These are phyloP conservation scores for Eonycteris spelaea DNA, from an alignment of 2,113 vertebrate species.

Conservation along the genomic window DNA sequence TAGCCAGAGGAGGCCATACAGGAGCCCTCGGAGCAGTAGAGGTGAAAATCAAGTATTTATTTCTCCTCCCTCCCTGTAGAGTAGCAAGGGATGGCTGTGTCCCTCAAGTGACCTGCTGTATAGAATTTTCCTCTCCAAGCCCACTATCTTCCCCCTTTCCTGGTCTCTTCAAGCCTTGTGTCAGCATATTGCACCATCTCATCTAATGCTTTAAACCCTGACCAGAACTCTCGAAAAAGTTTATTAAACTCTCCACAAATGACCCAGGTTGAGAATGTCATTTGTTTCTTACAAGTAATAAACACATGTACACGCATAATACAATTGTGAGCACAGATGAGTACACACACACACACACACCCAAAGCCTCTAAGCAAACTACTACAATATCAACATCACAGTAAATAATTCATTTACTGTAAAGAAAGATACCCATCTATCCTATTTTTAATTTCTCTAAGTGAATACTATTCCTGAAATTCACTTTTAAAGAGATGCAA, in stretches of 20 bases:
- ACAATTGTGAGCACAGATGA: no score
- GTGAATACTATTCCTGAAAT: background rate
- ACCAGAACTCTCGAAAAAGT: background rate
- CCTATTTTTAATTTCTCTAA: background rate
- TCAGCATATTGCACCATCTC: rapidly evolving
- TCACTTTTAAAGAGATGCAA: background rate
- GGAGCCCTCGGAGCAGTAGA: background rate
- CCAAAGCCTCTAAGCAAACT: background rate
- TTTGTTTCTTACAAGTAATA: background rate
- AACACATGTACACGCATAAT: background rate
- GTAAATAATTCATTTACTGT: background rate
- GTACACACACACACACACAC: background rate
- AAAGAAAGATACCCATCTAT: background rate
- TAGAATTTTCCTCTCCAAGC: background rate
- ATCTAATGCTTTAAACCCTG: background rate
- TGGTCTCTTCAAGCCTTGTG: background rate
- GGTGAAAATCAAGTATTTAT: background rate
- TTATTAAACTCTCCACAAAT: background rate
- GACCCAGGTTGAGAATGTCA: background rate
- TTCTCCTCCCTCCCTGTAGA: background rate
- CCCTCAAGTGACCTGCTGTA: background rate
- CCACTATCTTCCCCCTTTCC: background rate
- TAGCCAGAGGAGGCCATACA: background rate
- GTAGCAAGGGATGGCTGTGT: no score
- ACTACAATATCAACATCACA: background rate